phyloP scores from a whole-genome alignment of 2,888 invertebrate species.

The Volucella bombylans region DNA sequence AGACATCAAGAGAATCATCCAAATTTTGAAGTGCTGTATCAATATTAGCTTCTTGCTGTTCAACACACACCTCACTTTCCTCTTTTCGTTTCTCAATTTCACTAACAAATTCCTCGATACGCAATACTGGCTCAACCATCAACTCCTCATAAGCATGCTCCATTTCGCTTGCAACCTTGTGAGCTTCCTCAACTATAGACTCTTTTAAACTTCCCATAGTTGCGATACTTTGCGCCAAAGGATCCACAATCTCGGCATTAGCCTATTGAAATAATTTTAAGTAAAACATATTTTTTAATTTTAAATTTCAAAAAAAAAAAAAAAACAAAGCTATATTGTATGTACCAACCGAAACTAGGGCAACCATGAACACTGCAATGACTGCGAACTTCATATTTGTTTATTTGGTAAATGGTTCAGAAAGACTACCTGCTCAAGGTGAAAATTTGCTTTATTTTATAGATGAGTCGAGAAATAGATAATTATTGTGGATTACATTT shows the following conservation, averaged over 20 bases:
- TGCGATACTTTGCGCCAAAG: background rate
- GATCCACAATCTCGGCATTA: conserved; percentile 6
- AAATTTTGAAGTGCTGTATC: background rate
- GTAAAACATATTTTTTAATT: background rate
- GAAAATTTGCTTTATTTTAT: conserved; percentile 12
- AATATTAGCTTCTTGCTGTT: conserved; percentile 7
- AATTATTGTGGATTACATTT: background rate
- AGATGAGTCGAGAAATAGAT: background rate
- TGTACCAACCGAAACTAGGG: conserved; percentile 20
- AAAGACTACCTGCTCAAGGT: conserved; percentile 2
- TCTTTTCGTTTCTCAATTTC: conserved; percentile 75
- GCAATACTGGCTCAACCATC: conserved; percentile 76
- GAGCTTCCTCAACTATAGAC: background rate
- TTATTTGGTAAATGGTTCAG: background rate
- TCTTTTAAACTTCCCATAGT: background rate
- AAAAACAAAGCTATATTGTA: background rate
- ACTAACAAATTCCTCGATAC: conserved; percentile 76
- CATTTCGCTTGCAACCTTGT: conserved; percentile 73
- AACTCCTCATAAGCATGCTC: conserved; percentile 76
- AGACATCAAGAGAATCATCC: background rate
- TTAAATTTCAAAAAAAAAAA: no score
- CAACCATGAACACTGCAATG: conserved; percentile 1
- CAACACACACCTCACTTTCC: conserved; percentile 61
- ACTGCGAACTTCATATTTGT: conserved; percentile 24
- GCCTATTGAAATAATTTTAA: background rate